Evolutionary conservation across 2,113 vertebrate species (phyloP).

Genomic region (Tachuris rubrigastra): DNA sequence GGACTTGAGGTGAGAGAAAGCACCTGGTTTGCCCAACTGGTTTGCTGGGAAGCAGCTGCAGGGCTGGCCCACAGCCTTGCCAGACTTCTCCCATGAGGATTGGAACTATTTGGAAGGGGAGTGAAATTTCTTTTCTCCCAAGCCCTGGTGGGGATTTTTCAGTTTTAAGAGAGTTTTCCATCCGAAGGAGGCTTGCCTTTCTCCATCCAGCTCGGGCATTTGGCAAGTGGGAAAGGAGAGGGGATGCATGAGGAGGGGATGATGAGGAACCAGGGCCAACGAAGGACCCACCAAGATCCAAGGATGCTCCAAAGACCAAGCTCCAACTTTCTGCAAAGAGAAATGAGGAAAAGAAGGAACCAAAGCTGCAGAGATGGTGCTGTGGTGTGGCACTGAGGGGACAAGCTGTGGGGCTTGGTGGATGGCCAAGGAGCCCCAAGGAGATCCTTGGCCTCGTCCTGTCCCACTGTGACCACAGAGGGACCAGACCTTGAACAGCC

Average conservation of each 20-base stretch:
- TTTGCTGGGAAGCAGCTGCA: constrained; percentile 11
- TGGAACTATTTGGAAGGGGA: background rate
- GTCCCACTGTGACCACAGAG: background rate
- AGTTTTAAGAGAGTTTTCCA: background rate
- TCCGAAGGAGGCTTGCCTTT: background rate
- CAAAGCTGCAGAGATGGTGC: background rate
- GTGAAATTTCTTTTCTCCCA: background rate
- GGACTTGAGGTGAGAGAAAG: constrained; percentile 36
- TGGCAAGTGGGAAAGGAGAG: background rate
- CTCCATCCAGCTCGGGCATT: background rate
- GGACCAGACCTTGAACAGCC: background rate
- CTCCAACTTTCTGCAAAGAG: background rate
- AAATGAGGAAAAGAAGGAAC: background rate
- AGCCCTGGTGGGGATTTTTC: background rate
- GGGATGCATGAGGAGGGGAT: accelerated
- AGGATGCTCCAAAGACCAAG: background rate
- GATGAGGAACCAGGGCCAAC: background rate
- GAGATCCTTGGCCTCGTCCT: background rate
- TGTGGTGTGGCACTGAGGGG: background rate
- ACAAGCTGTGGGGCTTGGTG: background rate
- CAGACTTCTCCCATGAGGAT: background rate
- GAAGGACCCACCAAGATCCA: background rate
- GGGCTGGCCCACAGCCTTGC: background rate
- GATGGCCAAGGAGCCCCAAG: background rate
- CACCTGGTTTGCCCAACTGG: background rate